Evolutionary conservation across 2,888 invertebrate genomes (phyloP), one percentile per base, ranked within the genome.

Genomic region (Cantharis rufa): DNA sequence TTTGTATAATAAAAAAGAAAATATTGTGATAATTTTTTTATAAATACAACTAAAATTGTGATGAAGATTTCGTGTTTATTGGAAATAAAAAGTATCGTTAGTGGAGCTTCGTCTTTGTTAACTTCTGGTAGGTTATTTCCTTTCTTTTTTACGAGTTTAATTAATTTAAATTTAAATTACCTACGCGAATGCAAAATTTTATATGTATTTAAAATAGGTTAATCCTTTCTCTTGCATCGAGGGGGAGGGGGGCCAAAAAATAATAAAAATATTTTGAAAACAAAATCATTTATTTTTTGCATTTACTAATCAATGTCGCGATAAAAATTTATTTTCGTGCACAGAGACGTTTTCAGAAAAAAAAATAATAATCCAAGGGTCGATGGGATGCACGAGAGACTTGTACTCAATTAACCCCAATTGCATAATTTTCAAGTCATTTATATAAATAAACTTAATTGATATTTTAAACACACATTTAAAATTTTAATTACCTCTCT

Each of bases 31-130:
- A 18, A 18, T 69, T 28, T 28, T 69, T 27, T 28, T 16, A 69
- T 69, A 69, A 69, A 69, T 7, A 70, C 24, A 24, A 71, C 75
- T 72, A 68, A 71, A 79, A 76, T 77, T 81, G 81, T 81, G 81
- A 81, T 81, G 81, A 80, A 75, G 79, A 77, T 81, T 69, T 72
- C 76, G 75, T 70, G 72, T 72, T 72, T 68, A 64, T 64, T 24
- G 66, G 69, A 73, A 66, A 21, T 66, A 66, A 24, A 66, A n/a
- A 21, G 18, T 66, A 66, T n/a, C 1, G 11, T 66, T 21, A 21
- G 11, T 66, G 64, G 24, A 21, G 64, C 21, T 9, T 9, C 24
- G 9, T 24, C 24, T 66, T 66, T 66, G 64, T 66, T 66, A 66
- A 66, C 1, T 13, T n/a, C 64, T 66, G 64, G 64, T 66, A 66